Conservation (phyloP, 2,113 vertebrate genomes). For the Suncus etruscus region DNA sequence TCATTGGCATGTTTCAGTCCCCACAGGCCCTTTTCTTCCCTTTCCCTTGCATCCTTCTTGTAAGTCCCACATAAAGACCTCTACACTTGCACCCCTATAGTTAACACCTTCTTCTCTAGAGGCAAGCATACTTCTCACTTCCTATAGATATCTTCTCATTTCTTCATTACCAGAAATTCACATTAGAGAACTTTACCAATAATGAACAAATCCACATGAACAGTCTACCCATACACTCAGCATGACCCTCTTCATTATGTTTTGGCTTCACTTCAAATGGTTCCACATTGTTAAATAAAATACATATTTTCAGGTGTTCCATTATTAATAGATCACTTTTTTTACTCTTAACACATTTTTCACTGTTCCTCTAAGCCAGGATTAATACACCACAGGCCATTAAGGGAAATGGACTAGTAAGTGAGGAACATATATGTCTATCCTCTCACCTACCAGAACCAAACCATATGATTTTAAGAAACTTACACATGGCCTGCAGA, state of each 20-base stretch:
- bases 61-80: not conserved
- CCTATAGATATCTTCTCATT: no score
- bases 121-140: not conserved
- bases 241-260: not conserved
- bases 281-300: not conserved
- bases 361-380: not conserved
- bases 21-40: not conserved
- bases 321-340: not conserved
- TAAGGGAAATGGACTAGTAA: no score
- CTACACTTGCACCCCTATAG: not conserved
- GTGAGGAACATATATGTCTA: no score
- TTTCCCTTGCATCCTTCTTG: not conserved
- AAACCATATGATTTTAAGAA: no score
- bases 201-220: no score
- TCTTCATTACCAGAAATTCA: not conserved
- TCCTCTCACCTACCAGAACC: no score
- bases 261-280: slow-evolving; percentile 4
- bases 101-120: not conserved
- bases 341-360: not conserved
- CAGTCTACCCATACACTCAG: not conserved
- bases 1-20: not conserved
- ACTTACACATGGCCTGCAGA: no score
- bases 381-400: no score
- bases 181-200: not conserved
- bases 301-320: not conserved